phyloP scores from a whole-genome alignment of 2,888 invertebrate species.

The Nephrocerus scutellatus region DNA sequence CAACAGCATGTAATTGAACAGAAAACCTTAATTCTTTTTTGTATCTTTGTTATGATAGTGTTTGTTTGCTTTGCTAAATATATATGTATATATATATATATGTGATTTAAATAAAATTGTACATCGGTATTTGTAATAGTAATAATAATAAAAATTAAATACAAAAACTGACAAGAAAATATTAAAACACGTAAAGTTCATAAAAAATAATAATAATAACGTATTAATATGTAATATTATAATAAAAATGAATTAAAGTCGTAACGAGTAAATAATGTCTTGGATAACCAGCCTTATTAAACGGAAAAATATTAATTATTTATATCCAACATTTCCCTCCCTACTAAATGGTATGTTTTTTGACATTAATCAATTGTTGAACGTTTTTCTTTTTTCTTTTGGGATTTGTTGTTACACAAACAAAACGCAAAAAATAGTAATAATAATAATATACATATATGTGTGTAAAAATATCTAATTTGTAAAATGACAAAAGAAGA shows the following conservation, averaged over 20 bases:
- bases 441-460: slow-evolving; percentile 17
- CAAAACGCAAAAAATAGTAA: no score
- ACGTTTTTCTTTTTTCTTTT: slow-evolving; percentile 20
- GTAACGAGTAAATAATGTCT: slow-evolving; percentile 42
- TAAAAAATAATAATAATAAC: slow-evolving; percentile 14
- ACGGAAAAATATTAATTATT: slow-evolving; percentile 14
- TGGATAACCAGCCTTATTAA: slow-evolving; percentile 49
- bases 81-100: no score
- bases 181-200: slow-evolving; percentile 26
- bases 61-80: slow-evolving; percentile 23
- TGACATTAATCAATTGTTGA: no score
- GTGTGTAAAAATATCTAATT: no score
- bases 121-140: no score
- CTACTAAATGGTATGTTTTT: slow-evolving; percentile 12
- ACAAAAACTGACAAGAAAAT: slow-evolving; percentile 30
- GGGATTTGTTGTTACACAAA: slow-evolving; percentile 22
- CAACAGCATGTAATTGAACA: no score
- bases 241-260: neutral
- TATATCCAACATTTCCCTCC: slow-evolving; percentile 26
- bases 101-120: no score
- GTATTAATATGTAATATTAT: slow-evolving; percentile 11
- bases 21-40: slow-evolving; percentile 28
- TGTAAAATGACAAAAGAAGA: slow-evolving; percentile 10
- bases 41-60: neutral
- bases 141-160: slow-evolving; percentile 24